phyloP scores from a whole-genome alignment of 2,113 vertebrate species.

The Ctenomys sociabilis region DNA sequence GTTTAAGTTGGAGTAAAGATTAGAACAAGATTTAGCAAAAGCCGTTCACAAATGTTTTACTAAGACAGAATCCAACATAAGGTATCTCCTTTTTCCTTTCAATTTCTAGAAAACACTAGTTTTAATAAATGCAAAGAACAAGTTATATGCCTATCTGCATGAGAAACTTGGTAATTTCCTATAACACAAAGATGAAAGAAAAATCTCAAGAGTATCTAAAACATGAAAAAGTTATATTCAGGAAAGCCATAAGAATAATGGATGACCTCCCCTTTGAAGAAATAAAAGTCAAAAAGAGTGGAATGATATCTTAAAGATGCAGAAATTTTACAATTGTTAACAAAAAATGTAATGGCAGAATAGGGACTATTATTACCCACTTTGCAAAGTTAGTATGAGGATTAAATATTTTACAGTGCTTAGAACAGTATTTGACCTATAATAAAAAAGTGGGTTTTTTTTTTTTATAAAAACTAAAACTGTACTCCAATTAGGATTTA shows the following conservation, averaged over 20 bases:
- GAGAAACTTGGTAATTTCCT: constrained; percentile 41
- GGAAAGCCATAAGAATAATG: background rate
- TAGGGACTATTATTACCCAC: background rate
- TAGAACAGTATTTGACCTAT: background rate
- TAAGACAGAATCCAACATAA: background rate
- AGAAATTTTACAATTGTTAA: background rate
- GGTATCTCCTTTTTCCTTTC: background rate
- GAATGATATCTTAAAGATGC: background rate
- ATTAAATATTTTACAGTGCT: background rate
- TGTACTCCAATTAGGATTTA: background rate
- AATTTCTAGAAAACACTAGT: constrained; percentile 32
- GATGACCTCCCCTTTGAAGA: background rate
- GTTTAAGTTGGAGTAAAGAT: background rate
- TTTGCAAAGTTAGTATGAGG: background rate
- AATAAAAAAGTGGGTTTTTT: background rate
- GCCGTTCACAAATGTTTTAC: background rate
- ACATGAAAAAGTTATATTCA: background rate
- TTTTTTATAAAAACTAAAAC: background rate
- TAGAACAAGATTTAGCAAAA: constrained; percentile 16
- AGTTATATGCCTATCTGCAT: background rate
- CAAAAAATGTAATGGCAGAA: background rate
- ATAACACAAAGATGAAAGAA: background rate
- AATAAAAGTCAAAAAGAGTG: background rate
- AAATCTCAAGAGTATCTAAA: background rate
- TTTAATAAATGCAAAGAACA: constrained; percentile 30